A percentile compares a stretch with the other conserved stretches of the same genome.
Conservation (phyloP, 2,113 vertebrate genomes). For the Tachycineta bicolor region DNA sequence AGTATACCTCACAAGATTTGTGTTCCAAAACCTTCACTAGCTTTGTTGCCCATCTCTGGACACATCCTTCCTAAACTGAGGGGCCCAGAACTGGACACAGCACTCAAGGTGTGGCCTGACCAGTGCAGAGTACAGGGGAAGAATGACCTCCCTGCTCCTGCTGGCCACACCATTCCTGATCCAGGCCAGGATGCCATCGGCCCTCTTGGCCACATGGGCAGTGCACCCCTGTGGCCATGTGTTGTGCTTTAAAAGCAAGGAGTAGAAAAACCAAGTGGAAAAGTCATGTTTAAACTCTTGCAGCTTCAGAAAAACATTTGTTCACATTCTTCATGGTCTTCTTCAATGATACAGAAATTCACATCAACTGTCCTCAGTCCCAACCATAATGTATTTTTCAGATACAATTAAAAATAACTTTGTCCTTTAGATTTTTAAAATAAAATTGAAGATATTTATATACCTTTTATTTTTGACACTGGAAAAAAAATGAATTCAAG, state of each 20-base stretch:
- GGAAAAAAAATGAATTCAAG: background rate
- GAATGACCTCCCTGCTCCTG: background rate
- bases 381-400: background rate
- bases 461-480: background rate
- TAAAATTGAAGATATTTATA: background rate
- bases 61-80: background rate
- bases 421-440: background rate
- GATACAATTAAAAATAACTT: background rate
- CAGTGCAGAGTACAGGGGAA: no score
- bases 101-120: background rate
- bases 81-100: background rate
- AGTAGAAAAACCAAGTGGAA: background rate
- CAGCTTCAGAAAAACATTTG: background rate
- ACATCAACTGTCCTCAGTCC: background rate
- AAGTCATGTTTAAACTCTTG: background rate
- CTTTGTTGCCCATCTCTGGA: background rate
- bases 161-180: background rate
- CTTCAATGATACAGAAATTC: background rate
- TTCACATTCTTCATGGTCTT: background rate
- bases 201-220: background rate
- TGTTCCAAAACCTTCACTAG: background rate
- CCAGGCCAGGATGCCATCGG: background rate
- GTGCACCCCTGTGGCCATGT: fast-evolving
- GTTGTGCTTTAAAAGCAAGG: background rate
- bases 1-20: background rate